Evolutionary conservation across 2,888 invertebrate genomes (phyloP).

Genomic region (Tyria jacobaeae): DNA sequence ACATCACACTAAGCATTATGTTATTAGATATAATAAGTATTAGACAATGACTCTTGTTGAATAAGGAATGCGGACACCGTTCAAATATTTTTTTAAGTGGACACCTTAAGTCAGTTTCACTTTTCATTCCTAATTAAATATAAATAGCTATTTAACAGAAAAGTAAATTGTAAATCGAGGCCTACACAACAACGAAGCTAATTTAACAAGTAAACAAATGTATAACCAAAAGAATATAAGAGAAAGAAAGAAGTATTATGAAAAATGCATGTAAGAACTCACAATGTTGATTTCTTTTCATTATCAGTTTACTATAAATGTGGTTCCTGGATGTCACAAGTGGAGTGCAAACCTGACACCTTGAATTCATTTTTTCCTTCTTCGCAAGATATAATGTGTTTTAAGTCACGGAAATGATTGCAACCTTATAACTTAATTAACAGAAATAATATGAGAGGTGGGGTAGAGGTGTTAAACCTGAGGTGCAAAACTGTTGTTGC

Average conservation of each 20-base stretch:
- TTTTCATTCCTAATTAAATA: too few relatives aligned
- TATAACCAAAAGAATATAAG: too few relatives aligned
- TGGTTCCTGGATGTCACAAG: slow-evolving; percentile 14
- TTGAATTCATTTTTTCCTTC: slow-evolving; percentile 47
- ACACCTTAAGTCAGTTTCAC: too few relatives aligned
- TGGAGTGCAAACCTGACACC: slow-evolving; percentile 40
- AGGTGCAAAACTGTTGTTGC: slow-evolving; percentile 68
- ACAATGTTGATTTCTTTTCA: not conserved
- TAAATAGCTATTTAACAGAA: too few relatives aligned
- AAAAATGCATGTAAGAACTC: too few relatives aligned
- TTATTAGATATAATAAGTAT: too few relatives aligned
- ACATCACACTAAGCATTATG: too few relatives aligned
- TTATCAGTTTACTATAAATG: not conserved
- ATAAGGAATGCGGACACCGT: too few relatives aligned
- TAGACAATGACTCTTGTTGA: too few relatives aligned
- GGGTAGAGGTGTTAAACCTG: slow-evolving; percentile 57
- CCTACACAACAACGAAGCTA: not conserved
- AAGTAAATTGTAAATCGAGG: too few relatives aligned
- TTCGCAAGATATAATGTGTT: slow-evolving; percentile 40
- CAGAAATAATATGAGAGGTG: slow-evolving; percentile 72
- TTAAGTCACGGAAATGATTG: slow-evolving; percentile 56
- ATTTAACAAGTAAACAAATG: not conserved
- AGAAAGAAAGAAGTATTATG: too few relatives aligned
- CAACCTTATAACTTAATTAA: slow-evolving; percentile 68
- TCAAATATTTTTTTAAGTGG: too few relatives aligned